Evolutionary conservation across 2,888 invertebrate genomes (phyloP), one percentile per base, ranked within the genome.

Genomic region (Megaustenia siamemsis): DNA sequence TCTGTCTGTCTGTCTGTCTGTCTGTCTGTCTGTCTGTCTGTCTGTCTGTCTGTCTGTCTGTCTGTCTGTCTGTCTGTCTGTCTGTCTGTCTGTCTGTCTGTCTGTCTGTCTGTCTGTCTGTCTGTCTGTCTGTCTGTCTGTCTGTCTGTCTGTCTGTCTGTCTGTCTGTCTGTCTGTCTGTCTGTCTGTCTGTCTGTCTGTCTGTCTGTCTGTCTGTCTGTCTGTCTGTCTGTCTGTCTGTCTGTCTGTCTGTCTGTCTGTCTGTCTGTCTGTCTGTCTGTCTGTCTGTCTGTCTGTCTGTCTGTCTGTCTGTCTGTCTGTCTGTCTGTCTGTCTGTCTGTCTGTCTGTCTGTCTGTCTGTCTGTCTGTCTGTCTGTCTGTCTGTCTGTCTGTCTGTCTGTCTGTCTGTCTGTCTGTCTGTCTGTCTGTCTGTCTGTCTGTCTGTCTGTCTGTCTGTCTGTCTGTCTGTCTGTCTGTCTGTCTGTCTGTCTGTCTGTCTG

Each of bases 171-270:
- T 66, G 28, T 66, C 28, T 66, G 28, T 66, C 28, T 66, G 28
- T 66, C 28, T 66, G 28, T 66, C 28, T 49, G 49, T 66, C 66
- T 66, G 66, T 66, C 66, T 66, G 28, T 66, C 28, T 66, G 28
- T 66, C 28, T 66, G 28, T 66, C 28, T 66, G 28, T 66, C 28
- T 66, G 28, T 66, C 28, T 66, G 28, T 66, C 28, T 66, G 66
- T 66, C 66, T 66, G 66, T 66, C 66, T 66, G 66, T 66, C 66
- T 66, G 66, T 66, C 66, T 66, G 66, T 66, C 66, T 66, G 66
- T 66, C 66, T 66, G 66, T 49, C 66, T 66, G 66, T 66, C 66
- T 66, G 66, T 66, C 66, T 66, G 66, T 66, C 66, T 66, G 66
- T 66, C 66, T 66, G 66, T 66, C 66, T 66, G 66, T 66, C 66